Evolutionary conservation across 1,140 invertebrate genomes (phyloP).

Genomic region (Globodera rostochiensis): DNA sequence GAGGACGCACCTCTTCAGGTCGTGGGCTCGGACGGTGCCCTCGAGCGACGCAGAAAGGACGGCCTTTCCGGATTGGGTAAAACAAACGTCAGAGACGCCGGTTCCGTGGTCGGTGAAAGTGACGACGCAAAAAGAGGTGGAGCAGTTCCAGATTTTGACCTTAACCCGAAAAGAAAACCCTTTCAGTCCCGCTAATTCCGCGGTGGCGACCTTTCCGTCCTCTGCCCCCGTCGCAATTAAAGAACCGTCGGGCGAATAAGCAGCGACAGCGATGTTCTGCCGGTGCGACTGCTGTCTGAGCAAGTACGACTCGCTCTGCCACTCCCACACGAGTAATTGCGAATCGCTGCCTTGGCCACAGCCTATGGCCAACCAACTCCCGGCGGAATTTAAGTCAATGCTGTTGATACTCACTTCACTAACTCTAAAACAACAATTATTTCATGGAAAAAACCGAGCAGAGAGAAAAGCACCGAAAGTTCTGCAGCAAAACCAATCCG

Average conservation of each 20-base stretch:
- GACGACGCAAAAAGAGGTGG: slow-evolving; percentile 48
- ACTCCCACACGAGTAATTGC: slow-evolving; percentile 50
- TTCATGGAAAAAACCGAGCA: background rate
- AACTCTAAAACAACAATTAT: slow-evolving; percentile 7
- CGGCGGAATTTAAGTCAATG: slow-evolving; percentile 36
- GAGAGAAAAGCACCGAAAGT: slow-evolving; percentile 36
- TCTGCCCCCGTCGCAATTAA: slow-evolving; percentile 50
- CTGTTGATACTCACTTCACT: slow-evolving; percentile 34
- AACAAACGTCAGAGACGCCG: slow-evolving; percentile 45
- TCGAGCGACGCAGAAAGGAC: slow-evolving; percentile 51
- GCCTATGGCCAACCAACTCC: slow-evolving; percentile 48
- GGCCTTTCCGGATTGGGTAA: slow-evolving; percentile 52
- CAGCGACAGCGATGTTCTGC: slow-evolving; percentile 37
- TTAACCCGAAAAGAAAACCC: slow-evolving; percentile 1
- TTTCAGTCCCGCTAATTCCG: background rate
- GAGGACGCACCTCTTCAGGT: slow-evolving; percentile 41
- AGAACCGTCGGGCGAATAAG: slow-evolving; percentile 51
- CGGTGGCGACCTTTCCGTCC: slow-evolving; percentile 43
- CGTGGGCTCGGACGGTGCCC: slow-evolving; percentile 50
- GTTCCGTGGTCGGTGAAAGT: slow-evolving; percentile 50
- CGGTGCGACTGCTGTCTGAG: slow-evolving; percentile 56
- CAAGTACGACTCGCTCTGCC: slow-evolving; percentile 53
- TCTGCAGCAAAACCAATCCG: slow-evolving; percentile 38
- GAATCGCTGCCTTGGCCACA: slow-evolving; percentile 44
- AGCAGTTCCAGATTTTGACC: slow-evolving; percentile 52